Conservation (phyloP, 1,140 invertebrate genomes). For the Penaeus chinensis region DNA sequence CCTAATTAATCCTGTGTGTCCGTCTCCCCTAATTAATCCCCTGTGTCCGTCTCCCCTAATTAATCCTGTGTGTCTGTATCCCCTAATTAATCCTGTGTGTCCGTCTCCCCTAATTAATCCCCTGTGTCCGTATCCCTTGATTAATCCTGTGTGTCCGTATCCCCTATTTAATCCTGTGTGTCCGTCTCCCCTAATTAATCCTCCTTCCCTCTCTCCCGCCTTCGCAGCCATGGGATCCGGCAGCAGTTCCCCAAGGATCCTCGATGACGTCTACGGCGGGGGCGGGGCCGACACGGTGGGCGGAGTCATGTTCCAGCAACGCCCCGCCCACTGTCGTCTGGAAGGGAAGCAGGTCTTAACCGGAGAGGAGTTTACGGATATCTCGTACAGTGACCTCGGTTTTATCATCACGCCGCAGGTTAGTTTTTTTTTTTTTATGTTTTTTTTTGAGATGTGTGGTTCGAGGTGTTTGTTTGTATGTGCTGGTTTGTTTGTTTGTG, state of each 20-base stretch:
- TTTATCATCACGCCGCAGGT: slow-evolving; percentile 48
- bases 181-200: background rate
- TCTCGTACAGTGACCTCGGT: slow-evolving; percentile 49
- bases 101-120: too few relatives aligned
- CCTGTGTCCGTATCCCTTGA: too few relatives aligned
- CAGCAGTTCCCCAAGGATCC: slow-evolving; percentile 50
- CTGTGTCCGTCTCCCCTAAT: too few relatives aligned
- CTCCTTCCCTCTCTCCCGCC: background rate
- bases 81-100: too few relatives aligned
- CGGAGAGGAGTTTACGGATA: slow-evolving; percentile 42
- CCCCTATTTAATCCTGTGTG: too few relatives aligned
- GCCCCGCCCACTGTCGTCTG: slow-evolving; percentile 38
- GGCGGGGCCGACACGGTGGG: slow-evolving; percentile 7
- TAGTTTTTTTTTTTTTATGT: background rate
- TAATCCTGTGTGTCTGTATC: too few relatives aligned
- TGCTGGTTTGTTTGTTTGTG: background rate
- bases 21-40: background rate
- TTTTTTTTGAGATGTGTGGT: background rate
- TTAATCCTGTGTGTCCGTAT: too few relatives aligned
- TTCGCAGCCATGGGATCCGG: slow-evolving; percentile 41
- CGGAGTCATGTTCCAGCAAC: slow-evolving; percentile 38
- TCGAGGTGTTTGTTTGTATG: background rate
- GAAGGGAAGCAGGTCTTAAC: slow-evolving; percentile 22
- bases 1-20: background rate
- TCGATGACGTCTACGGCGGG: background rate